Base-by-base conservation (phyloP, 2,113 vertebrate genomes). In the Micromys minutus region DNA sequence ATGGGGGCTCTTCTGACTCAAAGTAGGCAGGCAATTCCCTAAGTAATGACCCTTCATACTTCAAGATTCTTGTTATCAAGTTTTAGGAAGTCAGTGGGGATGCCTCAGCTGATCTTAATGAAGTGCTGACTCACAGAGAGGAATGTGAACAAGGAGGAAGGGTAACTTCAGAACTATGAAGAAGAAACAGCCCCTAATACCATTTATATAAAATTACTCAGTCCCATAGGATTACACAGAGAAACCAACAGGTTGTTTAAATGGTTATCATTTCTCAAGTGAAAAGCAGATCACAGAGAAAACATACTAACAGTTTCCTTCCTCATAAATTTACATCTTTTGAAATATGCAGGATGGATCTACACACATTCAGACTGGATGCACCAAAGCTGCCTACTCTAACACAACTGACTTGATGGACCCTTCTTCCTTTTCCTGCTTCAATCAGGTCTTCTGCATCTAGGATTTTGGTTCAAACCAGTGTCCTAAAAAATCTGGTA, bases 131-230 rank as follows among this genome's bases (percentile, higher is more conserved):
- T 55, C 77, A 93, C 13, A 89, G 31, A 93, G 50, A 95, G 9
- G 34, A 52, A 57, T 67, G 21, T 85, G 90, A 89, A 75, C 5
- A 42, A 91, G 65, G n/a, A 89, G 21, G 34, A 93, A 94, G 86
- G 55, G 42, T 69, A 94, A 83, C 69, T 79, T 94, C 72, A 88
- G 52, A 96, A 63, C 69, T 95, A 92, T 4, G 1, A 95, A 93
- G 67, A 96, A 93, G 83, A 80, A 96, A 94, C 4, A 91, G 72
- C 31, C 90, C 55, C 80, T 81, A 90, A 81, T 47, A 96, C 5
- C 67, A 95, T n/a, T 80, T 90, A 91, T 31, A 92, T 67, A 92
- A 93, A 93, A 36, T 91, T 87, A 96, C 42, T 85, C 72, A 93
- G 13, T 50, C 16, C 50, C 75, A 67, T 0, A 59, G n/a, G 76